These are phyloP conservation scores for Plotosus lineatus DNA, from an alignment of 2,113 vertebrate genomes.

Conservation along the genomic window DNA sequence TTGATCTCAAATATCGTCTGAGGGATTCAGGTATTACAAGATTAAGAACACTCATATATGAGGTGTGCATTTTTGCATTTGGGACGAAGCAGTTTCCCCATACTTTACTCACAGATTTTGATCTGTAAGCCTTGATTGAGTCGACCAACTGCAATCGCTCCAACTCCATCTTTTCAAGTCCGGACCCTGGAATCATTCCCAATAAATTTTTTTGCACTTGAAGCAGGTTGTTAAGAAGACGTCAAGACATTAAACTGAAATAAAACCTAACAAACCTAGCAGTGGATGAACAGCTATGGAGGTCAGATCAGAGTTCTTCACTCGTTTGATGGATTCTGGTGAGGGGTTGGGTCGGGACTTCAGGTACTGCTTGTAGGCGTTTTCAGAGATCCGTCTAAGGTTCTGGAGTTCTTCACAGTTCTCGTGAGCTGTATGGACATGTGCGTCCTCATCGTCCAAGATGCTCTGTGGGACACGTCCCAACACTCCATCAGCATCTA, in stretches of 20 bases:
- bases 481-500: constrained; percentile 73
- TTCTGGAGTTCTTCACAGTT: constrained; percentile 81
- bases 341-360: constrained; percentile 86
- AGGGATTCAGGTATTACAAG: not conserved
- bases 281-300: constrained; percentile 85
- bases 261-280: constrained; percentile 77
- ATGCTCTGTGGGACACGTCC: constrained; percentile 89
- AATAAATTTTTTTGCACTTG: too few relatives aligned
- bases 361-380: constrained; percentile 90
- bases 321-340: constrained; percentile 86
- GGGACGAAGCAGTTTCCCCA: not conserved
- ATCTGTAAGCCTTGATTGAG: constrained; percentile 84
- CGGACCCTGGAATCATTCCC: constrained; percentile 70
- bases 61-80: not conserved
- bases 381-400: constrained; percentile 77
- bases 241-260: not conserved
- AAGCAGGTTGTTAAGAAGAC: too few relatives aligned
- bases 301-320: constrained; percentile 79
- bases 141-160: constrained; percentile 86
- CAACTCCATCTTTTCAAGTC: constrained; percentile 81
- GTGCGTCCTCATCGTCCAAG: constrained; percentile 84
- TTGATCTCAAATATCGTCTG: constrained; percentile 98
- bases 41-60: too few relatives aligned
- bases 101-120: constrained; percentile 81
- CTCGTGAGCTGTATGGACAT: constrained; percentile 75